Evolutionary conservation across 1,140 invertebrate genomes (phyloP), one percentile per base, ranked within the genome.

Genomic region (Drosophila nigromelanica): DNA sequence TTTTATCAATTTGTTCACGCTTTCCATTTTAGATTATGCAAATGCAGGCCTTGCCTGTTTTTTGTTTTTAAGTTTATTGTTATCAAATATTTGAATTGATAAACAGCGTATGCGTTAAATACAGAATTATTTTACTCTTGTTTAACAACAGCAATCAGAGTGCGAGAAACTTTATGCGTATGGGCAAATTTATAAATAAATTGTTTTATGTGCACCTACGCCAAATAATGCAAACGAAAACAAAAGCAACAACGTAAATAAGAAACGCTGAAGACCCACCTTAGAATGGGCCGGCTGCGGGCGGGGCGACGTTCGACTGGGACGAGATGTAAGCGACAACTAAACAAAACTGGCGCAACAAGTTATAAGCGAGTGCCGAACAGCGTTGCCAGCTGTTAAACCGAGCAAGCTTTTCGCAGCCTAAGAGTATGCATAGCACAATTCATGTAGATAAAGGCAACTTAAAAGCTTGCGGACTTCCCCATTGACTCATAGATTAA

Each of bases 301-400:
- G 24, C 33, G 59, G 43, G 12, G 27, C 71, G 54, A 73, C 77
- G 73, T 85, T 54, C 61, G 61, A 43, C 33, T 62, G 52, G 40
- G 14, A 60, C 64, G 73, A 80, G 59, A 47, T 50, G 61, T 37
- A 56, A 37, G 5, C 43, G 47, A 64, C 35, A 64, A 75, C 59
- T 79, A 64, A 85, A 64, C 43, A 39, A 86, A 85, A 85, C 81
- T 72, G 80, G 80, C 77, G 73, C 77, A 80, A 83, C 81, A 86
- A 85, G 80, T 85, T 83, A 59, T 69, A 61, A 4, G 15, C 27
- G 47, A 60, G 33, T 61, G 21, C 37, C 27, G 30, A 15, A 4
- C 62, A 67, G 63, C 15, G 63, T 69, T 77, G 73, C 47, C 73
- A 74, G 24, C 60, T 43, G 21, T 61, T 35, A 1, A 11, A 21